Conservation (phyloP, 1,140 invertebrate species). For the Drosophila seguyi region DNA sequence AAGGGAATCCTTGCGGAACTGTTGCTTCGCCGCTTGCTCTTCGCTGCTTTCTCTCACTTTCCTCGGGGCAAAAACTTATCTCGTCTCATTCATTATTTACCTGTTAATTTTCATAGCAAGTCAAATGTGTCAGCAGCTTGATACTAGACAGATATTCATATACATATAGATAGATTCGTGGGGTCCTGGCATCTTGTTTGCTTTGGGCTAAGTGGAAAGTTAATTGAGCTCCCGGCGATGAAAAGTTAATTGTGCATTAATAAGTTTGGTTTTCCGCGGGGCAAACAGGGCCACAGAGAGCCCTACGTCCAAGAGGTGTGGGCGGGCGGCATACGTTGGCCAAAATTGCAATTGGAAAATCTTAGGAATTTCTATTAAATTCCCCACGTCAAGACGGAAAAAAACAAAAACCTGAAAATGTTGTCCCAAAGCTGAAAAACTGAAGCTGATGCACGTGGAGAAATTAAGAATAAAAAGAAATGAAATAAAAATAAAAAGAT, state of each 20-base stretch:
- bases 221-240: slow-evolving; percentile 32
- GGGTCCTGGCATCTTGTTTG: slow-evolving; percentile 30
- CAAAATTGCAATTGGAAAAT: slow-evolving; percentile 60
- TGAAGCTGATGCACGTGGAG: slow-evolving; percentile 1
- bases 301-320: background rate
- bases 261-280: slow-evolving; percentile 17
- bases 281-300: background rate
- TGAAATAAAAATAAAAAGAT: rapidly evolving
- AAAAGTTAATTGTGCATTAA: slow-evolving; percentile 38
- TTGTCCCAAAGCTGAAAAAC: slow-evolving; percentile 11
- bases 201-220: slow-evolving; percentile 43
- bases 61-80: slow-evolving; percentile 31
- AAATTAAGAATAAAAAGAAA: background rate
- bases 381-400: slow-evolving; percentile 37
- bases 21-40: slow-evolving; percentile 45
- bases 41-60: background rate
- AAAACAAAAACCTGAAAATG: slow-evolving; percentile 25
- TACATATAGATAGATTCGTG: slow-evolving; percentile 16
- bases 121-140: slow-evolving; percentile 51
- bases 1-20: slow-evolving; percentile 35
- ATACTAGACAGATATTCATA: slow-evolving; percentile 8
- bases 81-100: slow-evolving; percentile 38
- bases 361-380: slow-evolving; percentile 68
- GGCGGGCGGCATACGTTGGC: background rate
- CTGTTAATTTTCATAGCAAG: slow-evolving; percentile 50